Evolutionary conservation across 2,113 vertebrate species (phyloP).

Genomic region (Eretmochelys imbricata): DNA sequence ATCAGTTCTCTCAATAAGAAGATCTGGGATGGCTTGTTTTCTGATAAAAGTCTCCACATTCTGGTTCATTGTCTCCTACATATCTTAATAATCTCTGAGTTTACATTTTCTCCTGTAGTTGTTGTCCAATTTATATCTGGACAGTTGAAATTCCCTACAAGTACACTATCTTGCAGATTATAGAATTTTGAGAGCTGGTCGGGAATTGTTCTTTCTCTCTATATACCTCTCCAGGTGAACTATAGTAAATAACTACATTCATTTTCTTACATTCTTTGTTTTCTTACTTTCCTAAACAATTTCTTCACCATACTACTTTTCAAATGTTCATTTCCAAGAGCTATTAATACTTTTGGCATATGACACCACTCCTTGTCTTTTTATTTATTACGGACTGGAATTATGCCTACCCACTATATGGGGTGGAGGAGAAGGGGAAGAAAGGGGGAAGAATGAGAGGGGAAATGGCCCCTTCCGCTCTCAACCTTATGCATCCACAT

Average conservation of each 20-base stretch:
- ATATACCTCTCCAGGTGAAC: neutral
- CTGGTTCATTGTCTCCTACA: neutral
- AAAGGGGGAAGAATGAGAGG: neutral
- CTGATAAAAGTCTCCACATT: neutral
- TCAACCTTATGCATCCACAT: neutral
- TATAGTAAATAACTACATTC: neutral
- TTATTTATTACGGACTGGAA: neutral
- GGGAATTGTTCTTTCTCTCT: neutral
- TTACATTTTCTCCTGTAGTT: neutral
- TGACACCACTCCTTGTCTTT: neutral
- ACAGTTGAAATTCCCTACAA: neutral
- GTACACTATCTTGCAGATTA: neutral
- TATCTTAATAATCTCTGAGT: neutral
- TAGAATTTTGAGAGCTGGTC: neutral
- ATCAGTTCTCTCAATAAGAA: neutral
- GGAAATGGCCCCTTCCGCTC: neutral
- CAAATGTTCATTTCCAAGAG: neutral
- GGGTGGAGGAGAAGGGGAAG: neutral
- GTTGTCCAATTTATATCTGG: neutral
- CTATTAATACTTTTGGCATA: neutral
- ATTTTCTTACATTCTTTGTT: neutral
- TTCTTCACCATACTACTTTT: neutral
- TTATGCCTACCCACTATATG: rapidly evolving
- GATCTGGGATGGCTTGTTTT: neutral
- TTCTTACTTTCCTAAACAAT: neutral